phyloP scores from a whole-genome alignment of 2,113 vertebrate species.

The Sula dactylatra region DNA sequence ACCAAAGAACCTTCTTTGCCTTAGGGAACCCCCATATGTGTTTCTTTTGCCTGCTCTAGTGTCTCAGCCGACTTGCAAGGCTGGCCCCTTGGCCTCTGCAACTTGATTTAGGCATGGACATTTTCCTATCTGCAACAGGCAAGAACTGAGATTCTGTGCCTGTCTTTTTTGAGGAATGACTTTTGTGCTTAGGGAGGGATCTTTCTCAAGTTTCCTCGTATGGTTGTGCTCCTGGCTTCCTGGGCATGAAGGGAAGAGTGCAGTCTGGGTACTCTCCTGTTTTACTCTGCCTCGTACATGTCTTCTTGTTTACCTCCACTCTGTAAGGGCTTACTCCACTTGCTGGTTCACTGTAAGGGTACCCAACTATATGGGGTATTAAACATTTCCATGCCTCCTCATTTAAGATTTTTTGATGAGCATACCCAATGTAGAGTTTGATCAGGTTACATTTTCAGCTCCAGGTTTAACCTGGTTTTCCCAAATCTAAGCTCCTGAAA shows the following conservation, averaged over 20 bases:
- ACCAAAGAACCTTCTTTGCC: neutral
- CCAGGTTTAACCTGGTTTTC: neutral
- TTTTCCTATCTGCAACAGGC: neutral
- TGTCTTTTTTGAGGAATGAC: neutral
- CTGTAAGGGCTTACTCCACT: neutral
- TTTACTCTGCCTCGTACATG: neutral
- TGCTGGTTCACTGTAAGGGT: neutral
- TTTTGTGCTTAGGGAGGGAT: neutral
- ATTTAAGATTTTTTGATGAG: neutral
- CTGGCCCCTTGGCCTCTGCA: neutral
- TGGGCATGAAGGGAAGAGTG: neutral
- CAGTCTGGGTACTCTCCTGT: neutral
- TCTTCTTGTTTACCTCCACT: neutral
- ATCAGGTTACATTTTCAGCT: neutral
- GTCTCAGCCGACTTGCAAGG: neutral
- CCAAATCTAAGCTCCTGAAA: neutral
- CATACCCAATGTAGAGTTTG: neutral
- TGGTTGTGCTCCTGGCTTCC: neutral
- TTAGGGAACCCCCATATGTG: accelerated
- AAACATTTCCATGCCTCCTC: neutral
- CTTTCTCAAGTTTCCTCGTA: neutral
- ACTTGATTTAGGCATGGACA: neutral
- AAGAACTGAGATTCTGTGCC: neutral
- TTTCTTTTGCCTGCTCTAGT: neutral
- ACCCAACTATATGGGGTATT: neutral